Base-by-base conservation (phyloP, 2,888 invertebrate genomes). In the Unio pictorum region DNA sequence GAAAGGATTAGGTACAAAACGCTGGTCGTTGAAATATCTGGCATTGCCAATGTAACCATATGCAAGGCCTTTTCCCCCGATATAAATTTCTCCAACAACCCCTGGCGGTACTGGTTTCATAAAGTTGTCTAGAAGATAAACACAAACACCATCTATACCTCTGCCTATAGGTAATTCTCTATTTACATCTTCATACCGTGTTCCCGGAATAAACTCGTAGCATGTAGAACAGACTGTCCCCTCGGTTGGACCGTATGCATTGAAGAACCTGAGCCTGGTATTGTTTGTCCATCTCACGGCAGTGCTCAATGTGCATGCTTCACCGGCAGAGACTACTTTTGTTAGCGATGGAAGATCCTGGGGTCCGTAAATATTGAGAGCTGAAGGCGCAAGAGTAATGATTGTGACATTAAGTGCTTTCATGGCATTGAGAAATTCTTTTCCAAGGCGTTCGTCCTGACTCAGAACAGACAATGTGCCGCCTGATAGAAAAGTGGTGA, bases 181-280 rank as follows among this genome's bases (percentile, higher is more conserved):
- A 91, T 91, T 54, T 71, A 73, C 66, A 28, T 61, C 65, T 57
- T 69, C 72, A 15, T 69, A 34, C 3, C 74, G 55, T 34, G 72
- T 61, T 30, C 85, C 83, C 28, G 82, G 70, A 23, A 90, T 86
- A 64, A 95, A 91, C 0, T 94, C 91, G 80, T 94, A 93, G 84
- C 93, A 96, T 0, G 95, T 95, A 3, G 96, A 95, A 86, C 96
- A 96, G 0, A 95, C 96, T 94, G 96, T 95, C 0, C 96, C 94
- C 89, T 97, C 96, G 0, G 96, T 96, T 78, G 96, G 95, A 0
- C 97, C 96, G 84, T 96, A 96, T 86, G 96, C 95, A 87, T 96
- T 96, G 65, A 95, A 95, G 56, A 97, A 90, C 23, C 92, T 91
- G 75, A 94, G 93, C 34, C 64, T 61, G 17, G 61, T 71, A 79